Percentiles rank a stretch among this genome's conserved stretches.
phyloP scores from a whole-genome alignment of 2,888 invertebrate species.

The Drepanosiphum platanoidis region DNA sequence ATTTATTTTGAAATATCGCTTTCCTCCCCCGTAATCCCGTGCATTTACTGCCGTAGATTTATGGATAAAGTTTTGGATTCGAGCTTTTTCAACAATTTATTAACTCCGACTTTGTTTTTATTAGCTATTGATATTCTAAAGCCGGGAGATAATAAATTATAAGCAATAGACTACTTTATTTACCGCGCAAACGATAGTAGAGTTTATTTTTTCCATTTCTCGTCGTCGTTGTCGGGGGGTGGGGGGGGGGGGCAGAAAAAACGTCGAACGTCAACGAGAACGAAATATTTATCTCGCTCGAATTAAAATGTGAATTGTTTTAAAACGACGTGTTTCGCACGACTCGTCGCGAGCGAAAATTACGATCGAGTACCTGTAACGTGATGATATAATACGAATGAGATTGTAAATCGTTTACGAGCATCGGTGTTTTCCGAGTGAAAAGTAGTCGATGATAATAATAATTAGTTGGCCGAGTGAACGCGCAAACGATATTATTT shows the following conservation, averaged over 20 bases:
- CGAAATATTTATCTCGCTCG: neutral
- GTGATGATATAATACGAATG: too few relatives aligned
- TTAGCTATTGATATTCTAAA: constrained; percentile 30
- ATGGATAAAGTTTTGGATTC: constrained; percentile 37
- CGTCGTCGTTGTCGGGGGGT: too few relatives aligned
- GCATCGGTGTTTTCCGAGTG: too few relatives aligned
- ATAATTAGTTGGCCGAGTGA: neutral
- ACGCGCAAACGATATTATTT: constrained; percentile 1
- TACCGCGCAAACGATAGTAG: neutral
- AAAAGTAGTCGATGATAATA: too few relatives aligned
- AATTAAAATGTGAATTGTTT: too few relatives aligned
- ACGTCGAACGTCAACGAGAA: neutral
- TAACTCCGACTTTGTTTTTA: constrained; percentile 40
- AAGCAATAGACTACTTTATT: neutral
- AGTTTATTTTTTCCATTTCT: neutral
- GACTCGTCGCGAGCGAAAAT: too few relatives aligned
- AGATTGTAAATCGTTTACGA: too few relatives aligned
- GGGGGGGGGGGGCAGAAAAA: too few relatives aligned
- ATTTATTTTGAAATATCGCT: neutral
- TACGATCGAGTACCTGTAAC: too few relatives aligned
- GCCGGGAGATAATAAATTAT: neutral
- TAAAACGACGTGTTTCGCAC: too few relatives aligned
- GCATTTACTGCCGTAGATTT: constrained; percentile 32
- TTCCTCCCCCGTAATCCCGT: neutral
- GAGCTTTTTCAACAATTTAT: constrained; percentile 10